Percentiles rank a stretch among this genome's conserved stretches.
Evolutionary conservation across 2,113 vertebrate genomes (phyloP).

Genomic region (Gadus macrocephalus): DNA sequence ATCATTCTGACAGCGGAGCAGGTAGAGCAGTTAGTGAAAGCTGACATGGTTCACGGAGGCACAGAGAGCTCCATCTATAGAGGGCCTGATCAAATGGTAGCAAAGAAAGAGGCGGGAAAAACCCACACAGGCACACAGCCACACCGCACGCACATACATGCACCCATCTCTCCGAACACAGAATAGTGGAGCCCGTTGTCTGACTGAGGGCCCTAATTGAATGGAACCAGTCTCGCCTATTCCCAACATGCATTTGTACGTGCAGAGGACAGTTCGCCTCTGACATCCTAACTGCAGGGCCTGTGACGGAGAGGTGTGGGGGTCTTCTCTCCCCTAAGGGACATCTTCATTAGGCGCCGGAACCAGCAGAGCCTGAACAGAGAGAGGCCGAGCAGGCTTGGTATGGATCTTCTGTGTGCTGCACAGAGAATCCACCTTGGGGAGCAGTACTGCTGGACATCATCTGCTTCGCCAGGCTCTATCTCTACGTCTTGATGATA

Average conservation of each 20-base stretch:
- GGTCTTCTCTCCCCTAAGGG: constrained; percentile 1
- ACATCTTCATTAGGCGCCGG: constrained; percentile 7
- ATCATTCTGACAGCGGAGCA: constrained; percentile 20
- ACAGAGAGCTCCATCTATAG: not conserved
- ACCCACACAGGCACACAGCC: not conserved
- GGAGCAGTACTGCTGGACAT: not conserved
- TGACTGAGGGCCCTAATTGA: too few species aligned
- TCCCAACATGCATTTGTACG: too few species aligned
- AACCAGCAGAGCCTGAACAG: constrained; percentile 10
- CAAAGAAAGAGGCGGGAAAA: not conserved
- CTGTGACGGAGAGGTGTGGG: not conserved
- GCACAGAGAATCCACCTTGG: constrained; percentile 15
- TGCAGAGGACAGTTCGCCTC: not conserved
- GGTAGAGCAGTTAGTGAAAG: constrained; percentile 1
- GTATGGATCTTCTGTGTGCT: constrained; percentile 2
- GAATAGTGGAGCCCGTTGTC: too few species aligned
- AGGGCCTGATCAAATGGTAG: not conserved
- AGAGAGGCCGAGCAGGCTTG: not conserved
- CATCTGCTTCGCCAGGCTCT: not conserved
- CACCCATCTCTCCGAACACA: not conserved
- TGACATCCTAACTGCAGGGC: not conserved
- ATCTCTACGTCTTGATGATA: constrained; percentile 20
- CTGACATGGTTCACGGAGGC: not conserved
- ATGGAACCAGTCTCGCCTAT: too few species aligned
- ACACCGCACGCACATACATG: not conserved